These are phyloP conservation scores for Eledone cirrhosa DNA, from an alignment of 2,888 invertebrate species.

Conservation along the genomic window DNA sequence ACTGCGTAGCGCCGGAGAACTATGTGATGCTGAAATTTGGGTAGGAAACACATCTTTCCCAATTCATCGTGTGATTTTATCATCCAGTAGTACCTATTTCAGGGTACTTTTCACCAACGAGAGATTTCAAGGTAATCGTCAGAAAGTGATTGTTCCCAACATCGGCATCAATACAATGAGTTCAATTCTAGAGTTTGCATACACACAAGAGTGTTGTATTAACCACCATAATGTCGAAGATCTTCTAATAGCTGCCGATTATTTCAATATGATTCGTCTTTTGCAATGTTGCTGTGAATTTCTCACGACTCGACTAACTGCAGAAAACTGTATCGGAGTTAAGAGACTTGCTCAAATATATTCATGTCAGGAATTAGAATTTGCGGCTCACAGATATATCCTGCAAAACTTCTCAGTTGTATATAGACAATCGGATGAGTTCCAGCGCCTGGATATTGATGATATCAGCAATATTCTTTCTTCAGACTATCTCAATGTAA, in stretches of 20 bases:
- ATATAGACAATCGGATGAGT: conserved; percentile 53
- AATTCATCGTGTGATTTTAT: conserved; percentile 74
- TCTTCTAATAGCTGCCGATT: conserved; percentile 83
- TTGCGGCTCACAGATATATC: conserved; percentile 76
- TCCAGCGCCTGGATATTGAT: conserved; percentile 70
- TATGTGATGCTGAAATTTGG: conserved; percentile 86
- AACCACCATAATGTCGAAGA: conserved; percentile 80
- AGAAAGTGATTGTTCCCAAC: conserved; percentile 61
- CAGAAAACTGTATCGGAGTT: conserved; percentile 85
- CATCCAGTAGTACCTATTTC: conserved; percentile 89
- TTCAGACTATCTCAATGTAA: conserved; percentile 64
- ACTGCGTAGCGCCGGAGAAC: conserved; percentile 81
- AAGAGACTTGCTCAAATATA: conserved; percentile 83
- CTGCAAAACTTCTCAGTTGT: conserved; percentile 69
- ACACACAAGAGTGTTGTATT: conserved; percentile 81
- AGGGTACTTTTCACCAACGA: conserved; percentile 86
- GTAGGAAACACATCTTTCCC: conserved; percentile 81
- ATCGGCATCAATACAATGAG: conserved; percentile 81
- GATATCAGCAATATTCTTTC: conserved; percentile 51
- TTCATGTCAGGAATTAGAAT: conserved; percentile 78
- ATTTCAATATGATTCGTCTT: conserved; percentile 84
- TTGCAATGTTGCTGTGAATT: conserved; percentile 83
- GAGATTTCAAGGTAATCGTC: conserved; percentile 64
- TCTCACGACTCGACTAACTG: conserved; percentile 75
- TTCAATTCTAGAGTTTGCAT: conserved; percentile 84